Base-by-base conservation (phyloP, 2,888 invertebrate genomes). In the Drosophila sordidapex region DNA sequence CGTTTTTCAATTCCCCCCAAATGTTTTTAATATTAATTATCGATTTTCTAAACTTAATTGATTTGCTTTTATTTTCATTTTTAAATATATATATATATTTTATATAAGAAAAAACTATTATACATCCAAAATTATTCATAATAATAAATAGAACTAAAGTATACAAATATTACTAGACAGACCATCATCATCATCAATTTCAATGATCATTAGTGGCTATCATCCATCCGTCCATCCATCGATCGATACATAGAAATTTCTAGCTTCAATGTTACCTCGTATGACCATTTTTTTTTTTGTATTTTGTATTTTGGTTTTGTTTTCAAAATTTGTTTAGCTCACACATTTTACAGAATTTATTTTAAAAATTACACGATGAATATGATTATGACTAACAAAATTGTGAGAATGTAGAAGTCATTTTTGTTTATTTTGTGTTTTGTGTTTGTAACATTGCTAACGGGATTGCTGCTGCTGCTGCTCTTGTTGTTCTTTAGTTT, bases 71-170 rank as follows among this genome's bases (percentile, higher is more conserved):
- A 86, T 87, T 90, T 90, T 73, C 89, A 86, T 60, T 86, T 88
- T 71, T 71, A 79, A 77, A 90, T 87, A 80, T 87, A 89, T 89
- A 77, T 79, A 58, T 68, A 58, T 83, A 70, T 76, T 76, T 73
- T 82, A 88, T 91, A 91, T 91, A 91, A 90, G 89, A 92, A 91
- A 89, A 91, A 91, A 91, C 91, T 91, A 92, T 91, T 87, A 88
- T 91, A 91, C 91, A 91, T 88, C 83, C 81, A 91, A 91, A 91
- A 91, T 89, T 82, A 91, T 88, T 88, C 73, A 90, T 87, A 87
- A 90, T 90, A 87, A 90, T 87, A 90, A 91, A 91, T 91, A 91
- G 82, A 91, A 91, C 90, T 91, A 91, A 91, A 90, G 84, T 89
- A 87, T 87, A 84, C 89, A 91, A 87, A 89, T 85, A 84, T 90